A percentile compares a stretch with the other conserved stretches of the same genome.
Evolutionary conservation across 2,888 invertebrate genomes (phyloP).

Genomic region (Drosophila austrosaltans): DNA sequence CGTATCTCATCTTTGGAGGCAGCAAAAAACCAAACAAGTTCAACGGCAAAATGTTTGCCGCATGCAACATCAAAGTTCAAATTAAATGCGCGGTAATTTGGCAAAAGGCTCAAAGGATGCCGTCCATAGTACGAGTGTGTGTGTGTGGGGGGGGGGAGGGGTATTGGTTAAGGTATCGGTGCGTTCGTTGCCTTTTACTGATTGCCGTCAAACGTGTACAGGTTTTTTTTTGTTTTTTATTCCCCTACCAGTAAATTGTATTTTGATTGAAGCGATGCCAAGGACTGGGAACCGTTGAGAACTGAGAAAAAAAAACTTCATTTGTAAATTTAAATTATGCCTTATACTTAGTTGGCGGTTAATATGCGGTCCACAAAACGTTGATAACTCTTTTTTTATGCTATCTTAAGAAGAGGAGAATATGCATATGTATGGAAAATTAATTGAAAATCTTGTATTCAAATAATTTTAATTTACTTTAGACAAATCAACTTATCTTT

Average conservation of each 20-base stretch:
- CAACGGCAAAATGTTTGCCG: slow-evolving; percentile 73
- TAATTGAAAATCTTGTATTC: too few species aligned
- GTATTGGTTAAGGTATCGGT: slow-evolving; percentile 11
- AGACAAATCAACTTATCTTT: too few species aligned
- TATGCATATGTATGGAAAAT: too few species aligned
- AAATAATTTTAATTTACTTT: too few species aligned
- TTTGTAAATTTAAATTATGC: slow-evolving; percentile 67
- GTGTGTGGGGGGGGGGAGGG: too few species aligned
- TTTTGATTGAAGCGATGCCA: slow-evolving; percentile 73
- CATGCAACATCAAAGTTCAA: slow-evolving; percentile 82
- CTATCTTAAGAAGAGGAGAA: background rate
- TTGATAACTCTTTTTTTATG: slow-evolving; percentile 64
- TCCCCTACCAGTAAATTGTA: slow-evolving; percentile 61
- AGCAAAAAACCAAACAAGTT: slow-evolving; percentile 35
- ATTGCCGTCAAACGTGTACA: slow-evolving; percentile 67
- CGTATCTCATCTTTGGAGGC: slow-evolving; percentile 17
- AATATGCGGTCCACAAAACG: slow-evolving; percentile 51
- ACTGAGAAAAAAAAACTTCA: slow-evolving; percentile 44
- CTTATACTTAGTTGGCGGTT: slow-evolving; percentile 43
- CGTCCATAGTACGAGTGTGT: slow-evolving; percentile 41
- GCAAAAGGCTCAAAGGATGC: slow-evolving; percentile 81
- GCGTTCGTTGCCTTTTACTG: slow-evolving; percentile 57
- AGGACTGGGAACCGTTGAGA: slow-evolving; percentile 13
- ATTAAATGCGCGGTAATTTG: slow-evolving; percentile 83
- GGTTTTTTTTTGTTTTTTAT: slow-evolving; percentile 43